Evolutionary conservation across 2,888 invertebrate genomes (phyloP).

Genomic region (Caenorhabditis sp.): DNA sequence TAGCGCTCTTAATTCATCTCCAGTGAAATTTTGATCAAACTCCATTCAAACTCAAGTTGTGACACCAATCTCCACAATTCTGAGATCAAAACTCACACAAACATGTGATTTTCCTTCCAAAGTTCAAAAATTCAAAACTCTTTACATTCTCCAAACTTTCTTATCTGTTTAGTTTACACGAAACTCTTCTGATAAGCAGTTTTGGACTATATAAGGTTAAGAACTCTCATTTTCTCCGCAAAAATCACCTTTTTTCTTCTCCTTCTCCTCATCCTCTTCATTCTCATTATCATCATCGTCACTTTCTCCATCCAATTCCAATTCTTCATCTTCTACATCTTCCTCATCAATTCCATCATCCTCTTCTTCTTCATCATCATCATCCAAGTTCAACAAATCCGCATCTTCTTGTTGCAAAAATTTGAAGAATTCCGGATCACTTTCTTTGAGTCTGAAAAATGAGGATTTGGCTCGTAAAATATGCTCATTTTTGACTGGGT

Average conservation of each 20-base stretch:
- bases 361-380: conserved; percentile 48
- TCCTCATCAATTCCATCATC: conserved; percentile 50
- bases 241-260: conserved; percentile 18
- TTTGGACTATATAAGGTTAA: too few species aligned
- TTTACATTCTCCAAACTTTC: too few species aligned
- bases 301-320: conserved; percentile 45
- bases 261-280: conserved; percentile 20
- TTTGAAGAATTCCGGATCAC: conserved; percentile 64
- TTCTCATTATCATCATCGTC: conserved; percentile 8
- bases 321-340: conserved; percentile 45
- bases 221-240: background rate
- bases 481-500: too few species aligned
- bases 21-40: too few species aligned
- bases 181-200: background rate
- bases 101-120: too few species aligned
- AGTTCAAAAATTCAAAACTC: too few species aligned
- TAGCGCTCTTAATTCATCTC: too few species aligned
- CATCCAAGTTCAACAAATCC: conserved; percentile 63
- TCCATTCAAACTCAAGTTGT: too few species aligned
- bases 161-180: background rate
- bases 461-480: background rate
- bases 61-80: too few species aligned
- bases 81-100: too few species aligned
- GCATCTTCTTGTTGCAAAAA: conserved; percentile 66
- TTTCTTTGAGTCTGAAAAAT: conserved; percentile 43